phyloP scores from a whole-genome alignment of 1,140 invertebrate species.

The Hyles euphorbiae region DNA sequence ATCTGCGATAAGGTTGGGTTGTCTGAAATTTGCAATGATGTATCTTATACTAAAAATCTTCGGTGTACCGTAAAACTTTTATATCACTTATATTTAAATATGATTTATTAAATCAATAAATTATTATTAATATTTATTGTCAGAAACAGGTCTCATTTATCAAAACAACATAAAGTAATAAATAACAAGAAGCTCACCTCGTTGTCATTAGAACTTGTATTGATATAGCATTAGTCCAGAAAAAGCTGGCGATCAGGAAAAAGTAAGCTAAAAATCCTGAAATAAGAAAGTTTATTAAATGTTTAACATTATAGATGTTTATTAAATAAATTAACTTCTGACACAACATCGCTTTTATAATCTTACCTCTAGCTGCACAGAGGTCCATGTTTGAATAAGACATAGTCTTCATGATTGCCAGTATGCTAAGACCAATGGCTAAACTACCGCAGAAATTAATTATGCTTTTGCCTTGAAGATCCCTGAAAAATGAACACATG shows the following conservation, averaged over 20 bases:
- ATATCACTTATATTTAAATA: no score
- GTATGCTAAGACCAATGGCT: conserved; percentile 33
- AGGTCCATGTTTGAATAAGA: conserved; percentile 35
- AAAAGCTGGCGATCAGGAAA: conserved; percentile 51
- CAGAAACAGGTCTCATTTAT: no score
- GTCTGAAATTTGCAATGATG: conserved; percentile 29
- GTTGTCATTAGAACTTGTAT: conserved; percentile 50
- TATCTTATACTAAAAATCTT: no score
- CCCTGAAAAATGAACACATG: conserved; percentile 33
- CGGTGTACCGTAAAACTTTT: no score
- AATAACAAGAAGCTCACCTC: conserved; percentile 33
- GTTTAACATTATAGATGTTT: not conserved
- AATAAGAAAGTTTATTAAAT: conserved; percentile 15
- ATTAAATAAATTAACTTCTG: not conserved
- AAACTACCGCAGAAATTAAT: conserved; percentile 47
- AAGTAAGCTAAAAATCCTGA: conserved; percentile 54
- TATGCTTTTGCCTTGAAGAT: conserved; percentile 56
- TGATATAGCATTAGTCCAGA: conserved; percentile 62
- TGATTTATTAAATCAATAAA: no score
- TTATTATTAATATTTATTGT: no score
- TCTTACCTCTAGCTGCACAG: conserved; percentile 50
- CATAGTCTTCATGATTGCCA: conserved; percentile 39
- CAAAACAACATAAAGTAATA: not conserved
- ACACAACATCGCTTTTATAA: conserved; percentile 1
- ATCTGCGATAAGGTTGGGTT: conserved; percentile 26